Evolutionary conservation across 2,113 vertebrate species (phyloP).

Genomic region (Circaetus cinerascens): DNA sequence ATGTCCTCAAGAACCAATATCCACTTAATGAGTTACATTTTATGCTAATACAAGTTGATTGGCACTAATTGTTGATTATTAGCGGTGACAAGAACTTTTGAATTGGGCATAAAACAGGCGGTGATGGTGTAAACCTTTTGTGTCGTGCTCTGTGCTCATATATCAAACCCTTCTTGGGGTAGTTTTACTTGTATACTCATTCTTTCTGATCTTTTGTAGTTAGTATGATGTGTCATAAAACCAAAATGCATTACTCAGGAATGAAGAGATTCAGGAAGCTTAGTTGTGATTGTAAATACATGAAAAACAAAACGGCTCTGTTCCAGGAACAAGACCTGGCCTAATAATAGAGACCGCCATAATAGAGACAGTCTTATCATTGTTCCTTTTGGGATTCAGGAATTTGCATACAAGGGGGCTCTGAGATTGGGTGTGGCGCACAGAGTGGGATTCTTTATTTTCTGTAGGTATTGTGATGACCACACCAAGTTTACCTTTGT

Average conservation of each 20-base stretch:
- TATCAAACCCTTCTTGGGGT: neutral
- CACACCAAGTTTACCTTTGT: neutral
- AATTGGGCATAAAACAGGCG: neutral
- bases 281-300: neutral
- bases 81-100: neutral
- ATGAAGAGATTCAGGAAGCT: neutral
- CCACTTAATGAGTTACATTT: neutral
- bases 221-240: neutral
- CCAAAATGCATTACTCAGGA: accelerated
- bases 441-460: neutral
- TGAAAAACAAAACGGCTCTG: neutral
- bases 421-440: neutral
- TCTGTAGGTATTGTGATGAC: neutral
- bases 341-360: neutral
- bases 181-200: neutral
- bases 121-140: neutral
- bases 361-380: neutral
- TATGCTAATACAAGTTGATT: neutral
- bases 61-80: neutral
- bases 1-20: neutral
- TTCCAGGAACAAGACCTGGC: neutral
- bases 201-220: neutral
- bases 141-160: neutral
- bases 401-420: neutral
- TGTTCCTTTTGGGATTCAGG: neutral